Evolutionary conservation across 2,113 vertebrate species (phyloP).

Genomic region (Oreochromis aureus): DNA sequence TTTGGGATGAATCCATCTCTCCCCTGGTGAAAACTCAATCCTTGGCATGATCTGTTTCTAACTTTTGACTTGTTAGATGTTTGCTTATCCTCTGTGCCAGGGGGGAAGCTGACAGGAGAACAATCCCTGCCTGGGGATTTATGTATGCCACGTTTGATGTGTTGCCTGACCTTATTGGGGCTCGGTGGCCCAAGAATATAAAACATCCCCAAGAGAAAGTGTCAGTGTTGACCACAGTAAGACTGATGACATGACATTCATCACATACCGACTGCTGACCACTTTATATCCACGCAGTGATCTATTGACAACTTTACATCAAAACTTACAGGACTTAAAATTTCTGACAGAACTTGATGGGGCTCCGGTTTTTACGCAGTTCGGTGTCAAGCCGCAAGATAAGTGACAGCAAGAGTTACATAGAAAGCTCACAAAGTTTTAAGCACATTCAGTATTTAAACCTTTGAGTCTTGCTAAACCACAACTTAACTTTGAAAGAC

Average conservation of each 20-base stretch:
- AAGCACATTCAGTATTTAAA: background rate
- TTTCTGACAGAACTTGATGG: background rate
- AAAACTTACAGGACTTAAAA: background rate
- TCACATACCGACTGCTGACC: slow-evolving; percentile 19
- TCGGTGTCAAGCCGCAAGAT: background rate
- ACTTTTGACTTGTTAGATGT: slow-evolving; percentile 31
- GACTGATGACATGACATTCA: slow-evolving; percentile 16
- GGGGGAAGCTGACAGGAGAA: slow-evolving; percentile 23
- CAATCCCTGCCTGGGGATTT: slow-evolving; percentile 23
- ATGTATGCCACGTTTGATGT: slow-evolving; percentile 19
- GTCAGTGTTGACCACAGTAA: slow-evolving; percentile 27
- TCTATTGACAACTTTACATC: background rate
- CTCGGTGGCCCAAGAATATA: slow-evolving; percentile 18
- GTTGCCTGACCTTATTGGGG: slow-evolving; percentile 34
- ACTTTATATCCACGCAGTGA: background rate
- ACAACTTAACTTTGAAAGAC: background rate
- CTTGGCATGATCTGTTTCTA: background rate
- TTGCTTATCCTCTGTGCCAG: background rate
- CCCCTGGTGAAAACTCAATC: background rate
- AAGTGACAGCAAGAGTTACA: slow-evolving; percentile 4
- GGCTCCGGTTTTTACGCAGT: background rate
- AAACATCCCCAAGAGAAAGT: slow-evolving; percentile 13
- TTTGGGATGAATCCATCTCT: background rate
- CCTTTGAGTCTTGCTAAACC: background rate
- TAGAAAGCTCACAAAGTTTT: background rate